Base-by-base conservation (phyloP, 2,888 invertebrate species). In the Tetragonisca angustula region DNA sequence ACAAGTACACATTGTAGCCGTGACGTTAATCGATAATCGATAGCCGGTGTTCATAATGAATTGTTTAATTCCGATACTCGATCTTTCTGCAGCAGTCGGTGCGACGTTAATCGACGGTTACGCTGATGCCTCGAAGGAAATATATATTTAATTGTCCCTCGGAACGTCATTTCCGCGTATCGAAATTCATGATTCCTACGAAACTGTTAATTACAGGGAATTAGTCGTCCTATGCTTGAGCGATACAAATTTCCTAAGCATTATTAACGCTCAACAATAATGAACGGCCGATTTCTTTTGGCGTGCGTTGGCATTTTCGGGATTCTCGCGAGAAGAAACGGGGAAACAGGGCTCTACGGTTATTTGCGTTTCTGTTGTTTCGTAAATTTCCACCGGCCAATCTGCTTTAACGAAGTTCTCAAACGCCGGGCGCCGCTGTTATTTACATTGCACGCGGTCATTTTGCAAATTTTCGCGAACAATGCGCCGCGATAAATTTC, bases 21-120 rank as follows among this genome's bases (percentile, higher is more conserved):
- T 56, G 67, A 50, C 81, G 69, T 81, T 81, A 81, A 83, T 76
- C 76, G 73, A 81, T 76, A 83, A 81, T 81, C 81, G 73, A 81
- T 81, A 81, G 24, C 32, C 59, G 49, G 15, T 32, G 81, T n/a
- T 76, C 69, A 49, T 81, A 83, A 76, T 76, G 76, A 83, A 83
- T 76, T 76, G 76, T 83, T 69, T 81, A 69, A 72, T 70, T 82
- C 61, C 43, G 32, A 52, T 49, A 70, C 65, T 65, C 24, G 65
- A 64, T 73, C 50, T 59, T 74, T 50, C 73, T n/a, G 17, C 69
- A 43, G 49, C 56, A 62, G 73, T 15, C 19, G 64, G 19, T 27
- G 17, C 19, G 27, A 52, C 50, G 43, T 79, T 73, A 64, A 43
- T 74, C 68, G 62, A 15, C 13, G 27, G 32, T 9, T n/a, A 2